Conservation (phyloP, 2,888 invertebrate genomes). For the Callyntrura sp. region DNA sequence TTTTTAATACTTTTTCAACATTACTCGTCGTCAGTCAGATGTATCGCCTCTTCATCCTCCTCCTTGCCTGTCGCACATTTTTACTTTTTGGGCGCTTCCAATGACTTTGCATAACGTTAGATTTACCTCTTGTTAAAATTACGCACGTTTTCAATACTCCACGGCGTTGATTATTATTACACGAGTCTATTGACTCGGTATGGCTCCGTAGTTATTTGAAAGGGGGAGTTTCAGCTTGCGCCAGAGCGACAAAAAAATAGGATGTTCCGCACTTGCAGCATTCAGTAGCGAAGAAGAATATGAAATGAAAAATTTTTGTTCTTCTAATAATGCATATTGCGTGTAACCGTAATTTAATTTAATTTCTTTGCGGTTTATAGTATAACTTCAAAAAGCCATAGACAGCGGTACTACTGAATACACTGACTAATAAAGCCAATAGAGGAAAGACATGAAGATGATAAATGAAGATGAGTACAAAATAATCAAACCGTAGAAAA, state of each 20-base stretch:
- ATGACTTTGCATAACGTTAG: background rate
- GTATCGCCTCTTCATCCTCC: slow-evolving; percentile 1
- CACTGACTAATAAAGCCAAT: background rate
- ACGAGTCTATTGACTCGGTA: slow-evolving; percentile 2
- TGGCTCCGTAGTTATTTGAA: background rate
- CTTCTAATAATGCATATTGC: background rate
- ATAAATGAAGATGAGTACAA: background rate
- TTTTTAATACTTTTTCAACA: background rate
- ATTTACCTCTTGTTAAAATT: too few species aligned
- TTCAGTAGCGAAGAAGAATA: background rate
- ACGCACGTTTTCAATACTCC: background rate
- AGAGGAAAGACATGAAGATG: background rate
- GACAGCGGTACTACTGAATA: background rate
- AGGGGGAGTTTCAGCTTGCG: background rate
- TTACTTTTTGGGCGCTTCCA: background rate
- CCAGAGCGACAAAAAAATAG: slow-evolving; percentile 5
- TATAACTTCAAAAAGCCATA: background rate
- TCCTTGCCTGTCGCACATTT: too few species aligned
- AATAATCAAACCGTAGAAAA: slow-evolving; percentile 39
- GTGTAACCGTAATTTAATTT: slow-evolving; percentile 25
- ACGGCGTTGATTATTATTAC: background rate
- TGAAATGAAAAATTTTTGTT: background rate
- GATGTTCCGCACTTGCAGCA: background rate
- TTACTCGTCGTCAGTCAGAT: background rate
- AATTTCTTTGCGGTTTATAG: background rate